Evolutionary conservation across 2,888 invertebrate species (phyloP).

Genomic region (Odontocerum albicorne): DNA sequence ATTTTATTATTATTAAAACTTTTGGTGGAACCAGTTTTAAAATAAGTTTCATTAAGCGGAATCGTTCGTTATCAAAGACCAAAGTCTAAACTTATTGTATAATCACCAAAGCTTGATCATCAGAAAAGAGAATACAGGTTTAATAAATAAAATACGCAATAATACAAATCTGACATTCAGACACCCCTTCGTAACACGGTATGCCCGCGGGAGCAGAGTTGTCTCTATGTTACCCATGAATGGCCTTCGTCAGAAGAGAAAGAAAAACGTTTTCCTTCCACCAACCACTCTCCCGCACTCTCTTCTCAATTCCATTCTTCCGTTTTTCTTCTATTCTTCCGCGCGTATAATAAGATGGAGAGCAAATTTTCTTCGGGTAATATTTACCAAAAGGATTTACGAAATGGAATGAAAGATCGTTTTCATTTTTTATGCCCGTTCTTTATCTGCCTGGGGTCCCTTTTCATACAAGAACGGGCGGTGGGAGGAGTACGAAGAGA

Average conservation of each 20-base stretch:
- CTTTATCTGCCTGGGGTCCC: conserved; percentile 30
- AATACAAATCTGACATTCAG: no score
- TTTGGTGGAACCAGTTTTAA: no score
- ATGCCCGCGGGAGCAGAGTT: conserved; percentile 1
- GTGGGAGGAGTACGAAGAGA: conserved; percentile 1
- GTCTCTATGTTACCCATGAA: conserved; percentile 25
- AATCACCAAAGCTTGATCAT: no score
- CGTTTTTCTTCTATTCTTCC: conserved; percentile 21
- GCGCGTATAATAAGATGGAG: conserved; percentile 36
- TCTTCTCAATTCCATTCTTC: conserved; percentile 19
- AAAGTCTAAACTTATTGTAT: no score
- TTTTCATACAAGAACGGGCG: conserved; percentile 13
- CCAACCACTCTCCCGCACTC: not conserved
- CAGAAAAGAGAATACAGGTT: no score
- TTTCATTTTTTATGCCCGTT: conserved; percentile 36
- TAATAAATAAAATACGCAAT: no score
- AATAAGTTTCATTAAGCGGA: no score
- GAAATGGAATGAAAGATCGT: conserved; percentile 37
- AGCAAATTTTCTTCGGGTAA: conserved; percentile 37
- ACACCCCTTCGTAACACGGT: no score
- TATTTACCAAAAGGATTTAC: conserved; percentile 37
- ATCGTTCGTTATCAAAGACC: no score
- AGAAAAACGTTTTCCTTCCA: conserved; percentile 29
- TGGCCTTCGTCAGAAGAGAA: conserved; percentile 21
- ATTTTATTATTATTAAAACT: no score